phyloP scores from a whole-genome alignment of 2,797 vertebrate species.

The Nothura maculosa region DNA sequence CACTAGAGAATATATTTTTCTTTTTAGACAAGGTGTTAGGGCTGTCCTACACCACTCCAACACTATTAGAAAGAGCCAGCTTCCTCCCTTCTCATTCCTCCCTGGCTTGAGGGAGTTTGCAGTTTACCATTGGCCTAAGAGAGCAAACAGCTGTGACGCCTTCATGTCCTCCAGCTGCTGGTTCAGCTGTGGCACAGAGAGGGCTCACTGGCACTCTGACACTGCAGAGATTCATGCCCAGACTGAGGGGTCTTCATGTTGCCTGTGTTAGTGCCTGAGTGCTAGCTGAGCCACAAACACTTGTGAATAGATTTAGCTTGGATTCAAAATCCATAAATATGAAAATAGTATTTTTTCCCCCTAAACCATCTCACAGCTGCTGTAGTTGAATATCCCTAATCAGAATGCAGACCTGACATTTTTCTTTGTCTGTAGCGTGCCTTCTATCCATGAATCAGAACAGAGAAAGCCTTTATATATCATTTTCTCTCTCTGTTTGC shows the following conservation, averaged over 20 bases:
- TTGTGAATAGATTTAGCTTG: not conserved
- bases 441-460: not conserved
- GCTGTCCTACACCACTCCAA: not conserved
- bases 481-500: not conserved
- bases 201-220: accelerated
- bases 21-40: accelerated
- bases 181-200: accelerated
- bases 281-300: not conserved
- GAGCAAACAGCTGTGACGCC: accelerated
- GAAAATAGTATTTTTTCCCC: not conserved
- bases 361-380: conserved; percentile 10
- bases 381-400: not conserved
- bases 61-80: not conserved
- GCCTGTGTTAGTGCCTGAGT: not conserved
- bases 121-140: not conserved
- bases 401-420: not conserved
- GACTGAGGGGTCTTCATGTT: accelerated
- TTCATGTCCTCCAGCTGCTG: accelerated
- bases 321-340: not conserved
- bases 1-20: not conserved
- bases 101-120: not conserved
- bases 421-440: not conserved
- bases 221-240: accelerated
- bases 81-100: not conserved
- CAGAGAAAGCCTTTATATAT: not conserved